Evolutionary conservation across 2,113 vertebrate species (phyloP).

Genomic region (Girardinichthys multiradiatus): DNA sequence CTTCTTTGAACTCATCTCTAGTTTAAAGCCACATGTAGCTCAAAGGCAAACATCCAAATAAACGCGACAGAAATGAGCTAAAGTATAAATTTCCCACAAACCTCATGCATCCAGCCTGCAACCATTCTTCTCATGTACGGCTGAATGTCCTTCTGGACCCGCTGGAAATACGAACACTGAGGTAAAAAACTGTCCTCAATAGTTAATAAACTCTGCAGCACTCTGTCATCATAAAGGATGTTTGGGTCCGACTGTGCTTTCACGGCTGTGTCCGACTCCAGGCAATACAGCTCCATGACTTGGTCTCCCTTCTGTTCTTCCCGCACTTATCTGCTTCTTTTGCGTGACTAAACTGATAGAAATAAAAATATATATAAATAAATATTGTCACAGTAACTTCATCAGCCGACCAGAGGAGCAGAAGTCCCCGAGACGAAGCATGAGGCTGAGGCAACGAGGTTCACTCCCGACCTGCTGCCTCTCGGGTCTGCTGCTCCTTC

Average conservation of each 20-base stretch:
- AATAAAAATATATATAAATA: conserved; percentile 36
- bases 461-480: conserved; percentile 65
- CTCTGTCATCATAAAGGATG: conserved; percentile 90
- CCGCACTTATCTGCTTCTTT: conserved; percentile 19
- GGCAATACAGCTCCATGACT: conserved; percentile 91
- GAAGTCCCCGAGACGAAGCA: conserved; percentile 68
- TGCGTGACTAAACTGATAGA: conserved; percentile 24
- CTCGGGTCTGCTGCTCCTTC: conserved; percentile 46
- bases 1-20: neutral
- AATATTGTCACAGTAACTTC: conserved; percentile 61
- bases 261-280: conserved; percentile 86
- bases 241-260: conserved; percentile 87
- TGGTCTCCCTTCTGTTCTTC: conserved; percentile 42
- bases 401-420: conserved; percentile 56
- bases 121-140: conserved; percentile 94
- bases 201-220: conserved; percentile 89
- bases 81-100: conserved; percentile 74
- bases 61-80: conserved; percentile 34
- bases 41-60: conserved; percentile 8
- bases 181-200: conserved; percentile 92
- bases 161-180: conserved; percentile 90
- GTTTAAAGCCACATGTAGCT: neutral
- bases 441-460: conserved; percentile 67
- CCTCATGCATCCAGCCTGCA: conserved; percentile 97
- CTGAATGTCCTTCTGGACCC: conserved; percentile 92